Evolutionary conservation across 2,888 invertebrate species (phyloP), one percentile per base, ranked within the genome.

Genomic region (Ormyrus pomaceus): DNA sequence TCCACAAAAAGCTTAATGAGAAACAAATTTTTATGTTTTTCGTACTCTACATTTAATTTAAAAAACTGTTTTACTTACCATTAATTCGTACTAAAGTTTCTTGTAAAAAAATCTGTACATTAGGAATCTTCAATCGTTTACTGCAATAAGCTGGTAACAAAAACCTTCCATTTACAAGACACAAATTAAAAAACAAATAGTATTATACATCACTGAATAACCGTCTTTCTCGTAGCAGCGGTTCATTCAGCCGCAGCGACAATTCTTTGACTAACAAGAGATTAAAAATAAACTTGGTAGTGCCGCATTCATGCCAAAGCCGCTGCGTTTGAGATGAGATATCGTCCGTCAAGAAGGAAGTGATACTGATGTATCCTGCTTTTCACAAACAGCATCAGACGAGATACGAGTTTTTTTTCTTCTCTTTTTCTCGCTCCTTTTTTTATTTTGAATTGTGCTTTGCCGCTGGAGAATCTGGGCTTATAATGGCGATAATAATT

Each of bases 291-390:
- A 83, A 80, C 51, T 46, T 56, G 79, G 80, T 78, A 69, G 71
- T 34, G 59, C 51, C 71, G 71, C 53, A 34, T 64, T 13, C 46
- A 56, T 84, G 84, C 75, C 82, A 48, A 9, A 50, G 7, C 6
- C 34, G 71, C 34, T 34, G 65, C 78, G 70, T 61, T 48, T 53
- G 71, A 3, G 9, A 51, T 34, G 84, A 84, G 87, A 87, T 90
- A 89, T 88, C 87, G 81, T 86, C 85, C 83, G 87, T 86, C 86
- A 87, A 90, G 34, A 34, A 34, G 90, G 90, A 90, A 90, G 90
- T 90, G 85, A 87, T 88, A 88, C 86, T 85, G 86, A 89, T 90
- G 89, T 34, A 34, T 90, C 90, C 90, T 90, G 90, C 89, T 87
- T 87, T 88, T 89, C 88, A 88, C 82, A 82, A 84, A 83, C 81